Evolutionary conservation across 1,140 invertebrate genomes (phyloP).

Genomic region (Diorhabda sublineata): DNA sequence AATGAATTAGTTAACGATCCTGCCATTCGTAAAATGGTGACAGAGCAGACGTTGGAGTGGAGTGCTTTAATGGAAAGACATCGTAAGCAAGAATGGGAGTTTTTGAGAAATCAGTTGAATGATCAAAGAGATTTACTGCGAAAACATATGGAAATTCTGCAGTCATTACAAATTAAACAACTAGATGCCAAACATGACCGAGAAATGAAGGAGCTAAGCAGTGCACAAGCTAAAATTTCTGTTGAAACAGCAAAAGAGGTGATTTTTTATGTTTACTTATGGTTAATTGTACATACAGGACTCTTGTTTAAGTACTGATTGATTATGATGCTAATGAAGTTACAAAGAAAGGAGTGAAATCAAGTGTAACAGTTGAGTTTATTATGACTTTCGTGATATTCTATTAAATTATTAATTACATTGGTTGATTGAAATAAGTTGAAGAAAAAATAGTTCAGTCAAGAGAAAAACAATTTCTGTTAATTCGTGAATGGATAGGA

Average conservation of each 20-base stretch:
- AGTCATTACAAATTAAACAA: slow-evolving; percentile 85
- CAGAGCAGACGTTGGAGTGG: slow-evolving; percentile 92
- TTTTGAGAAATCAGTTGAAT: slow-evolving; percentile 75
- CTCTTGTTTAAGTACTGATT: too few relatives aligned
- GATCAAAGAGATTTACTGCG: slow-evolving; percentile 82
- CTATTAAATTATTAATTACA: too few relatives aligned
- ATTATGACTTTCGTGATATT: too few relatives aligned
- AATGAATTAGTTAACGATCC: slow-evolving; percentile 75
- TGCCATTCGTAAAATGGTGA: slow-evolving; percentile 73
- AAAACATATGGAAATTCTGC: slow-evolving; percentile 81
- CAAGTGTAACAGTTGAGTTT: too few relatives aligned
- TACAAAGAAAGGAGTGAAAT: too few relatives aligned
- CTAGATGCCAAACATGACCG: slow-evolving; percentile 84
- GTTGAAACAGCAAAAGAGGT: slow-evolving; percentile 94
- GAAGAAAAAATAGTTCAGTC: too few relatives aligned
- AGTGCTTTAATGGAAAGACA: slow-evolving; percentile 85
- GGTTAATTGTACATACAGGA: too few relatives aligned
- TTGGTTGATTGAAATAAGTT: too few relatives aligned
- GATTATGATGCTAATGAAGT: too few relatives aligned
- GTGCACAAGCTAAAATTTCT: slow-evolving; percentile 89
- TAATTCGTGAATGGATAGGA: too few relatives aligned
- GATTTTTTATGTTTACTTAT: slow-evolving; percentile 3
- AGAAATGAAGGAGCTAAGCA: slow-evolving; percentile 95
- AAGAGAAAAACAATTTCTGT: too few relatives aligned
- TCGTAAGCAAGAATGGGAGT: slow-evolving; percentile 86